A percentile compares a stretch with the other conserved stretches of the same genome.
Conservation (phyloP, 2,888 invertebrate species). For the Tachina lurida region DNA sequence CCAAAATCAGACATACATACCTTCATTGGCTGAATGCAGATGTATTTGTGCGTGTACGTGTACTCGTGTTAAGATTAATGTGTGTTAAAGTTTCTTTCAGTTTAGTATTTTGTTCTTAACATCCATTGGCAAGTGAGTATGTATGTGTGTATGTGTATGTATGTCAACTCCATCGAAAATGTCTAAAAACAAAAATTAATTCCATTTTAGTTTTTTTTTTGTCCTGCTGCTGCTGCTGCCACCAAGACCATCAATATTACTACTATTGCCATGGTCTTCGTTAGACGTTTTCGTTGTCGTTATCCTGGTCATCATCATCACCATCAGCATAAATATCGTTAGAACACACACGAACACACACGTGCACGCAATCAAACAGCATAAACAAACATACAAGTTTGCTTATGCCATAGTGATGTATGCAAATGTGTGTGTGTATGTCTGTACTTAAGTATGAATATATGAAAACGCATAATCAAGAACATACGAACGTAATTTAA, state of each 20-base stretch:
- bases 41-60: not conserved
- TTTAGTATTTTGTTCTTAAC: slow-evolving; percentile 34
- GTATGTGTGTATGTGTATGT: not conserved
- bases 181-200: slow-evolving; percentile 82
- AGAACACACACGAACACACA: slow-evolving; percentile 10
- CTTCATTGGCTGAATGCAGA: not conserved
- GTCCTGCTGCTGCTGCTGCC: slow-evolving; percentile 72
- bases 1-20: slow-evolving; percentile 6
- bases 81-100: slow-evolving; percentile 35
- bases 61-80: slow-evolving; percentile 28
- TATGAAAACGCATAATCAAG: slow-evolving; percentile 63
- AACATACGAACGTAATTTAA: slow-evolving; percentile 70
- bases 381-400: not conserved
- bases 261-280: slow-evolving; percentile 47
- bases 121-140: not conserved
- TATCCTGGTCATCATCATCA: slow-evolving; percentile 58
- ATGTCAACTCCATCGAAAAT: slow-evolving; percentile 74
- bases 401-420: not conserved
- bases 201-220: slow-evolving; percentile 78
- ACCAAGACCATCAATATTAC: slow-evolving; percentile 70
- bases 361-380: not conserved
- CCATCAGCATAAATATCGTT: slow-evolving; percentile 62
- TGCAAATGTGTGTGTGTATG: not conserved
- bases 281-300: slow-evolving; percentile 51
- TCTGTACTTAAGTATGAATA: not conserved